Conservation (phyloP, 2,797 vertebrate species). For the Pangasius larnaudii region DNA sequence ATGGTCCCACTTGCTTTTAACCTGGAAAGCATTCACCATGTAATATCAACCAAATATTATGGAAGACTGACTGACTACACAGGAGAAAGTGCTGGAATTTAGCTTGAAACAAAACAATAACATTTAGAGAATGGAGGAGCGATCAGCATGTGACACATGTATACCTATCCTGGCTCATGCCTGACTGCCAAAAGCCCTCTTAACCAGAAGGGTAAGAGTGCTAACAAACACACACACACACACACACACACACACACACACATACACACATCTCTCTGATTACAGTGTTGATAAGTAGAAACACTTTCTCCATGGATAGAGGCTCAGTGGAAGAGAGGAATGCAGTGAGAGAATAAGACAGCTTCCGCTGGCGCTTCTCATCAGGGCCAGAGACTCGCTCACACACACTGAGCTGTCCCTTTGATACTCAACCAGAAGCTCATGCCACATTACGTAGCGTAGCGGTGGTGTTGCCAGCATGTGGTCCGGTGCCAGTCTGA, state of each 20-base stretch:
- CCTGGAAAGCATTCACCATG: conserved; percentile 27
- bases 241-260: conserved; percentile 42
- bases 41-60: conserved; percentile 49
- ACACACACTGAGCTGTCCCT: conserved; percentile 45
- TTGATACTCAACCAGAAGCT: conserved; percentile 49
- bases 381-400: conserved; percentile 39
- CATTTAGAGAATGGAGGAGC: conserved; percentile 37
- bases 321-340: conserved; percentile 44
- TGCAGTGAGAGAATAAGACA: conserved; percentile 44
- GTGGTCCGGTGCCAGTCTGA: conserved; percentile 48
- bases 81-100: conserved; percentile 49
- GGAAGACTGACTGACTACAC: conserved; percentile 43
- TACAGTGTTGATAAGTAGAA: conserved; percentile 56
- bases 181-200: conserved; percentile 56
- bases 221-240: conserved; percentile 37
- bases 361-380: conserved; percentile 43
- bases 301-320: conserved; percentile 53
- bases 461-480: conserved; percentile 46
- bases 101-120: conserved; percentile 57
- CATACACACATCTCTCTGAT: conserved; percentile 50
- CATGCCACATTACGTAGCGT: conserved; percentile 54
- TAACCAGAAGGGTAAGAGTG: conserved; percentile 46
- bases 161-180: conserved; percentile 44
- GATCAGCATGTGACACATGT: conserved; percentile 46
- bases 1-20: conserved; percentile 49